Conservation (phyloP, 2,113 vertebrate species). For the Nipponia nippon region DNA sequence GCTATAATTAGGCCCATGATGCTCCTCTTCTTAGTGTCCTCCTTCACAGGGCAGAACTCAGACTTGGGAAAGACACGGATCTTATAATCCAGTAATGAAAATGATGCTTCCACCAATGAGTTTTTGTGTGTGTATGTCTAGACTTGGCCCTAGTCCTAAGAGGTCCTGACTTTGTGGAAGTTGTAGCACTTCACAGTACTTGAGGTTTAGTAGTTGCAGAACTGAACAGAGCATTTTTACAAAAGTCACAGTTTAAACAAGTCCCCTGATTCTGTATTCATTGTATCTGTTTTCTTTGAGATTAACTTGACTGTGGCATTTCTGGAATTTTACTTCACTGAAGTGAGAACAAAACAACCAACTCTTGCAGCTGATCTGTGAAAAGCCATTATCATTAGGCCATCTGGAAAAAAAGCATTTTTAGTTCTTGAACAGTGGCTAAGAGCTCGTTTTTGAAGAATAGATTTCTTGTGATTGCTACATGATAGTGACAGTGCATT, state of each 20-base stretch:
- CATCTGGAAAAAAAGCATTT: conserved; percentile 31
- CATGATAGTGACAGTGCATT: conserved; percentile 26
- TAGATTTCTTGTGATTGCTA: conserved; percentile 46
- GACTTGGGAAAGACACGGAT: fast-evolving
- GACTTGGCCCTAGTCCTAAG: neutral
- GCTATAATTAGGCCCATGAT: neutral
- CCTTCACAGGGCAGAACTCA: neutral
- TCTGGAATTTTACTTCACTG: conserved; percentile 33
- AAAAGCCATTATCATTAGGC: conserved; percentile 43
- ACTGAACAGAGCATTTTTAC: neutral
- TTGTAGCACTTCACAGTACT: neutral
- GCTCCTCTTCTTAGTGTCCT: neutral
- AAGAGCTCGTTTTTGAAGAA: conserved; percentile 7
- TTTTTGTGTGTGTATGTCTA: neutral
- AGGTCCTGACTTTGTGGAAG: neutral
- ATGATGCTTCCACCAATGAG: fast-evolving
- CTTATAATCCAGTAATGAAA: neutral
- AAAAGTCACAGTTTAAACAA: neutral
- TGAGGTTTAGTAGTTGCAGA: neutral
- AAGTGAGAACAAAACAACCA: conserved; percentile 39
- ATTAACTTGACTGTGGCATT: conserved; percentile 2
- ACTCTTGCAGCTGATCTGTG: conserved; percentile 46
- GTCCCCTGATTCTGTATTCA: neutral
- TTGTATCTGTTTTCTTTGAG: neutral
- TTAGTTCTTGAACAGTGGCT: conserved; percentile 18